Conservation (phyloP, 2,797 vertebrate genomes). For the Pseudopleuronectes americanus region DNA sequence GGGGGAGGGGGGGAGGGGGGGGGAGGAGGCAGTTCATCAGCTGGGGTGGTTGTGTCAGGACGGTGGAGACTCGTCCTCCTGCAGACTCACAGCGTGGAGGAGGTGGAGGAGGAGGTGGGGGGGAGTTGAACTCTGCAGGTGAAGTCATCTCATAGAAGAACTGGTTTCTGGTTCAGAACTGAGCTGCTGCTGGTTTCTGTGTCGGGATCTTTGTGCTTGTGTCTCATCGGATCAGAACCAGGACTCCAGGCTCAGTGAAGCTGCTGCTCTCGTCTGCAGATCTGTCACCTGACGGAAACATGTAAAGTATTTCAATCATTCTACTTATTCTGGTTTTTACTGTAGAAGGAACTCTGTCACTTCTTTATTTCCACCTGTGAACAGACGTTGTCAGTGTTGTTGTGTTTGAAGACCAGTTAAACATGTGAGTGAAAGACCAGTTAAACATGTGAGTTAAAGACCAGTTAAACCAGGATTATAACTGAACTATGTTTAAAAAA, state of each 20-base stretch:
- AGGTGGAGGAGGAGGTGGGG: no score
- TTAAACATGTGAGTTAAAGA: no score
- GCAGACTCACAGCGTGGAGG: slow-evolving; percentile 5
- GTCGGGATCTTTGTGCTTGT: background rate
- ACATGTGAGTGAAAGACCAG: no score
- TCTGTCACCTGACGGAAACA: background rate
- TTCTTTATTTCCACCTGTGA: no score
- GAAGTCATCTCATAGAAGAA: background rate
- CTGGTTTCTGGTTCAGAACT: no score
- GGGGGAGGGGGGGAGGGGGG: slow-evolving; percentile 27
- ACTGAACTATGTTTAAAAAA: no score
- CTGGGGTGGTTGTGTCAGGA: slow-evolving; percentile 19
- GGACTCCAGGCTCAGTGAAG: background rate
- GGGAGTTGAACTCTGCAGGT: slow-evolving; percentile 29
- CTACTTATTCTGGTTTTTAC: background rate
- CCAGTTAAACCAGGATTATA: no score
- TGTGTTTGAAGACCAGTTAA: no score
- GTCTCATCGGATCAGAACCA: background rate
- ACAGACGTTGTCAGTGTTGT: no score
- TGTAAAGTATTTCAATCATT: background rate
- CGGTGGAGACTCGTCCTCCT: background rate
- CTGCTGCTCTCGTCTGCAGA: background rate
- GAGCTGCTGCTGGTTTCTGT: background rate
- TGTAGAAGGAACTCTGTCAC: background rate
- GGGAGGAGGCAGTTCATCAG: slow-evolving; percentile 34